Base-by-base conservation (phyloP, 1,140 invertebrate species). In the Drosophila tristis region DNA sequence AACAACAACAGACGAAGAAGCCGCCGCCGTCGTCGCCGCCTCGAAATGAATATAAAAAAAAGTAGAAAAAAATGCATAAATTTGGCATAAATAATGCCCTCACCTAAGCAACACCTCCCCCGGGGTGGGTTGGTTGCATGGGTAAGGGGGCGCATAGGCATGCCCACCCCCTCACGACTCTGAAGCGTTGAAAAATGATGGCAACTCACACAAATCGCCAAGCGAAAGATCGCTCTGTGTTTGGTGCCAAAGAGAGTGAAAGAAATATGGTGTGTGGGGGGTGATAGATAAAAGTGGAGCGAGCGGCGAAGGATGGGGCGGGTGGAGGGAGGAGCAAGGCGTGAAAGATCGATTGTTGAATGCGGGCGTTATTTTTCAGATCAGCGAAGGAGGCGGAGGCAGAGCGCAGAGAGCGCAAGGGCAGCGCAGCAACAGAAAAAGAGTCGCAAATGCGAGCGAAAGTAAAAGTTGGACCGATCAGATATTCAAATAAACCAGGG, bases 21-120 rank as follows among this genome's bases (percentile, higher is more conserved):
- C 50, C 16, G 62, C 61, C 13, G 35, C 9, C 9, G 29, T 7
- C 7, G 8, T 25, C 4, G 23, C 23, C 23, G 23, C 23, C 23
- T 29, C 9, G 35, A 7, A 54, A 35, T 4, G 4, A 53, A 53
- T 9, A 13, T 7, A 26, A 56, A 56, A 54, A 42, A 63, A 55
- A 35, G 35, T 45, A 26, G 35, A 51, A 45, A 44, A 51, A 64
- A 65, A 39, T 74, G 62, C 73, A 75, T 75, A 75, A 75, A 75
- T 75, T 75, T 75, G 72, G 72, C 72, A 75, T 75, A 75, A 75
- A 75, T 75, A 76, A 75, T 67, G 73, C 73, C 66, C 73, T 74
- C 55, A 65, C 61, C 72, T 65, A 25, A 51, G 55, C 43, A 39
- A 42, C 66, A 53, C 43, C 51, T 45, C 68, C 56, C 57, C 29